phyloP scores from a whole-genome alignment of 2,113 vertebrate species.

The Speoplatyrhinus poulsoni region DNA sequence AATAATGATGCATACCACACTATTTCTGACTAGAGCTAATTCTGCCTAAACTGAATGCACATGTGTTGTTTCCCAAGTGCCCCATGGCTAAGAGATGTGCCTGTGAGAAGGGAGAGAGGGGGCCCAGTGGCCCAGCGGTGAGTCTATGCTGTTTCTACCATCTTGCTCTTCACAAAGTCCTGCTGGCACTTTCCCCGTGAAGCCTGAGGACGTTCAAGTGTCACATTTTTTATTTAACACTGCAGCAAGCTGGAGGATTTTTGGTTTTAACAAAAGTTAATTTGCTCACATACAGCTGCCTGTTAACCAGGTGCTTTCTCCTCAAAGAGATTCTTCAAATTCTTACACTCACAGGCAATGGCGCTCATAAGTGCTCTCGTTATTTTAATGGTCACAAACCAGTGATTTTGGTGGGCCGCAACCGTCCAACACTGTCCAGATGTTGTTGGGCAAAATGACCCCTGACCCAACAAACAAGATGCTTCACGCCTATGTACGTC shows the following conservation, averaged over 20 bases:
- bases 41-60: constrained; percentile 20
- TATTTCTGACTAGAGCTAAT: neutral
- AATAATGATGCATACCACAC: neutral
- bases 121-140: constrained; percentile 81
- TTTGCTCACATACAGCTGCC: constrained; percentile 49
- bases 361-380: constrained; percentile 66
- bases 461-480: constrained; percentile 41
- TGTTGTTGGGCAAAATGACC: constrained; percentile 48
- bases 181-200: constrained; percentile 12
- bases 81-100: constrained; percentile 77
- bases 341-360: constrained; percentile 55
- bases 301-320: constrained; percentile 72
- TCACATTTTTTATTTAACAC: neutral
- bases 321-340: constrained; percentile 62
- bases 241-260: neutral
- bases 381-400: constrained; percentile 59
- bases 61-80: constrained; percentile 77
- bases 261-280: constrained; percentile 1
- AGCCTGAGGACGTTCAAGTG: neutral
- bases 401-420: constrained; percentile 16
- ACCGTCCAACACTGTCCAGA: constrained; percentile 56
- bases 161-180: neutral
- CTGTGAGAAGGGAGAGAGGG: constrained; percentile 89
- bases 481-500: constrained; percentile 33
- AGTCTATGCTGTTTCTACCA: constrained; percentile 61